Evolutionary conservation across 2,113 vertebrate genomes (phyloP), one percentile per base, ranked within the genome.

Genomic region (Tichodroma muraria): DNA sequence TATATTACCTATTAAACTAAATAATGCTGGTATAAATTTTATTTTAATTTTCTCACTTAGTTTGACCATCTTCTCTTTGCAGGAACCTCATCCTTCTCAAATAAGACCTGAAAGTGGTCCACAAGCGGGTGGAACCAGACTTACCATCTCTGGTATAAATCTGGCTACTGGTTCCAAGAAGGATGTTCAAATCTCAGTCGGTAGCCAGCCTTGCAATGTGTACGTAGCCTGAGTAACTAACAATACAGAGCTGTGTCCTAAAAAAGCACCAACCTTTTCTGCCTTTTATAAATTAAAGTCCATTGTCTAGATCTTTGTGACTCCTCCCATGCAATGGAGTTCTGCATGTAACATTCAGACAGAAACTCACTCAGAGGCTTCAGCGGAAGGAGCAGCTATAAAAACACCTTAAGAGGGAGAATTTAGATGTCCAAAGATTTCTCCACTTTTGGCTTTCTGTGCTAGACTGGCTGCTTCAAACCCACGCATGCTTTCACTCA

Each of bases 111-210:
- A 15, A 19, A 98, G 95, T 86, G 99, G 99, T 30, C 99, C 99
- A 1, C 97, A 97, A 23, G 98, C 98, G 0, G 99, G 99, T 4
- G 99, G 99, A 40, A 99, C 99, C 7, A 82, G 94, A 6, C 97
- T 99, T 96, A 99, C 98, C 59, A 99, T 99, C 96, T 76, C 2
- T 1, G 99, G 99, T 50, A 35, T 37, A 9, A 24, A 98, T 81
- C 92, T 99, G 95, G 97, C 98, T 95, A 99, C 99, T 0, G 99
- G 98, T 24, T 98, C 98, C 22, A 97, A 97, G 93, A 98, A 98
- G 22, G 99, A 99, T 17, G 95, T 99, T 49, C 80, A 82, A 10
- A 98, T 99, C 91, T 96, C 81, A 5, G 97, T 99, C 1, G 98
- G 95, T 3, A 92, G 54, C 16, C 97, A 98, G 65, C 94, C 97